phyloP scores from a whole-genome alignment of 2,113 vertebrate genomes.

The Sebastes fasciatus region DNA sequence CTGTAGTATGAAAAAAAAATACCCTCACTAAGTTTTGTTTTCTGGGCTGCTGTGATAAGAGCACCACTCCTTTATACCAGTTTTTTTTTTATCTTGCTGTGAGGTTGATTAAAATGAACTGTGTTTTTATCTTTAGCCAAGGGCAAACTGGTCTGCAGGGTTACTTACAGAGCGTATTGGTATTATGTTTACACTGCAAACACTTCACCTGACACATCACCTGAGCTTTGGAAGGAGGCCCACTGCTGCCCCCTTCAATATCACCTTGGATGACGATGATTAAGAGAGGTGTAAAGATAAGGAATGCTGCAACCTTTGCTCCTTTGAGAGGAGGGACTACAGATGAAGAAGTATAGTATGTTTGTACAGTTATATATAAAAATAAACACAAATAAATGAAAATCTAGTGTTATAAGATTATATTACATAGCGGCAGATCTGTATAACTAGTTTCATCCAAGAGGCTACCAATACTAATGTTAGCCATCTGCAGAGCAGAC shows the following conservation, averaged over 20 bases:
- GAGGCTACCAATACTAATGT: too few species aligned
- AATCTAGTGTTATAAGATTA: background rate
- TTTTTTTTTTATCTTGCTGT: slow-evolving; percentile 37
- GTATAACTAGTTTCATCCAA: too few species aligned
- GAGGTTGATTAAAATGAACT: background rate
- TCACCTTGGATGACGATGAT: slow-evolving; percentile 62
- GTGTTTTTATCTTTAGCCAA: background rate
- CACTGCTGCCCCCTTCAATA: slow-evolving; percentile 6
- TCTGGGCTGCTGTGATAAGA: slow-evolving; percentile 47
- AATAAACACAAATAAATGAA: too few species aligned
- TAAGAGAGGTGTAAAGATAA: slow-evolving; percentile 50
- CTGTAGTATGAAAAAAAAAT: background rate
- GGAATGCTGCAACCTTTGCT: slow-evolving; percentile 22
- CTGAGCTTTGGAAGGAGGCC: slow-evolving; percentile 41
- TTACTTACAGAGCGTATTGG: background rate
- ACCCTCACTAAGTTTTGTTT: background rate
- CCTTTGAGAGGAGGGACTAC: slow-evolving; percentile 2
- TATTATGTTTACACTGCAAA: slow-evolving; percentile 59
- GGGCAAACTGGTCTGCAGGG: slow-evolving; percentile 38
- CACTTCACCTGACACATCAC: slow-evolving; percentile 26
- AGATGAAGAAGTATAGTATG: background rate
- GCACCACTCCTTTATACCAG: slow-evolving; percentile 15
- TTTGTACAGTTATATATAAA: slow-evolving; percentile 1
- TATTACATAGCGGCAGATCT: too few species aligned
- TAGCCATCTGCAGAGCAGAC: too few species aligned